Percentiles rank a stretch among this genome's conserved stretches.
Conservation (phyloP, 2,888 invertebrate species). For the Acleris cristana region DNA sequence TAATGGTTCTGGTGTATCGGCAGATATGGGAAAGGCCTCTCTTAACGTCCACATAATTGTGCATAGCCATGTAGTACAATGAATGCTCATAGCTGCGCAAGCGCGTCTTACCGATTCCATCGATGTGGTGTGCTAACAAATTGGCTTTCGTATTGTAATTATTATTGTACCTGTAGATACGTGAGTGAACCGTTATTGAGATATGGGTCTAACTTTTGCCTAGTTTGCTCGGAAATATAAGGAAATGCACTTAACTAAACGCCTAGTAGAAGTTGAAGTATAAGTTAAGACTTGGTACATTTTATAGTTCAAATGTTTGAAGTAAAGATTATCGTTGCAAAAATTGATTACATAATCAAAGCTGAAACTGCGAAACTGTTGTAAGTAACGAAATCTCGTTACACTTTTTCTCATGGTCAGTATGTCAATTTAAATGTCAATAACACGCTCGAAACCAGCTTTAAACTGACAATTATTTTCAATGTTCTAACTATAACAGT, state of each 20-base stretch:
- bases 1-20: conserved; percentile 9
- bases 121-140: conserved; percentile 19
- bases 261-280: background rate
- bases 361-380: conserved; percentile 15
- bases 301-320: background rate
- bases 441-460: conserved; percentile 28
- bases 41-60: conserved; percentile 9
- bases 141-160: conserved; percentile 19
- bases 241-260: background rate
- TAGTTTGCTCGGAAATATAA: background rate
- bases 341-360: conserved; percentile 2
- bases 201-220: background rate
- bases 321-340: background rate
- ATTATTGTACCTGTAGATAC: conserved; percentile 2
- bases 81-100: conserved; percentile 12
- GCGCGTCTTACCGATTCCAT: conserved; percentile 25
- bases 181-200: background rate
- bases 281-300: background rate
- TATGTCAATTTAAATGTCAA: conserved; percentile 36
- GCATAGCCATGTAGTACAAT: background rate
- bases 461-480: background rate
- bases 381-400: conserved; percentile 15
- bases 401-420: conserved; percentile 30
- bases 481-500: conserved; percentile 23
- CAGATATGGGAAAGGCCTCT: conserved; percentile 22